Evolutionary conservation across 2,888 invertebrate genomes (phyloP), one percentile per base, ranked within the genome.

Genomic region (Ophion obscuratus): DNA sequence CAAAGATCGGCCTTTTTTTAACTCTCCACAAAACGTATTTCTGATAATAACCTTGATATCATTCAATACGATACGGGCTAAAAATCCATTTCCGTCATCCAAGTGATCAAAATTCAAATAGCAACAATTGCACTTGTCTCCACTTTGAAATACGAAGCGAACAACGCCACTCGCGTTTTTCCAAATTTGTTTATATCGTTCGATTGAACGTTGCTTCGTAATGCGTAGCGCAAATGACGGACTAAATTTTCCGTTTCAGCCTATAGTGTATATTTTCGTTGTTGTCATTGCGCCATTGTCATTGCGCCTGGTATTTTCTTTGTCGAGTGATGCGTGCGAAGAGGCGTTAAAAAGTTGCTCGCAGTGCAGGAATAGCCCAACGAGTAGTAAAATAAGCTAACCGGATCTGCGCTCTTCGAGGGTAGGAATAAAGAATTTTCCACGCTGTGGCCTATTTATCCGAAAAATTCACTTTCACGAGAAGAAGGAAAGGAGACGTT

Each of bases 391-490:
- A 79, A 74, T 59, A 66, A 81, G 57, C 57, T 10, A 75, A 76
- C 84, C 84, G 84, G 84, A 84, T 80, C 70, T 84, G 44, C 75
- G 80, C 67, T 68, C 31, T 4, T 73, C 31, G 7, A 40, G 24
- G n/a, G 36, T 31, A 36, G 27, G 70, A 68, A 73, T 68, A 81
- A 83, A 78, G 77, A 83, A 86, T 81, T 78, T 75, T 83, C 64
- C 83, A 86, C 83, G 83, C 73, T 81, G 7, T 81, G 68, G 67
- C 77, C 77, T 66, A 74, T 70, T 81, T 83, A 74, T 44, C 59
- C 61, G 83, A 81, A 86, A 31, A 83, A 73, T 67, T 24, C 59
- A 83, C 81, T 81, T 75, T 83, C 59, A 66, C 75, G n/a, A 44
- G 47, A 36, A 31, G 11, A 40, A 67, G 61, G 36, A 53, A 75